Conservation (phyloP, 1,140 invertebrate species). For the Orius laevigatus region DNA sequence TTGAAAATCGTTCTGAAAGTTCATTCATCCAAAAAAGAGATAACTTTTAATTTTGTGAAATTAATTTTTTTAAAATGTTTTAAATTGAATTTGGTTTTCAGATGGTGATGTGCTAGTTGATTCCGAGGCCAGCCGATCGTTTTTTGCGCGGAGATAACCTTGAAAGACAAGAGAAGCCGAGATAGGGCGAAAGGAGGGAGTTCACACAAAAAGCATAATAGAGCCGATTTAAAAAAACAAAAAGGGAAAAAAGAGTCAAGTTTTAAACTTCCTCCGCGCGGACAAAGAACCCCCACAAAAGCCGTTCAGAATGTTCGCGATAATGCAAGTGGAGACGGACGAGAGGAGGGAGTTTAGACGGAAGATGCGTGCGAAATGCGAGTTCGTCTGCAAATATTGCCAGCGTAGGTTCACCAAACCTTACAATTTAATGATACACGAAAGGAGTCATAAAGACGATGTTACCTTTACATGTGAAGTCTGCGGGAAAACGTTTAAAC, state of each 20-base stretch:
- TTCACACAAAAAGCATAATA: neutral
- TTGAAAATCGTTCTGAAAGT: no score
- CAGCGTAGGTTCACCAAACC: slow-evolving; percentile 96
- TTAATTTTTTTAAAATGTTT: no score
- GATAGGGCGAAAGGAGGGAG: neutral
- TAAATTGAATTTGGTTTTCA: neutral
- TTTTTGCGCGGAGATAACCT: slow-evolving; percentile 2
- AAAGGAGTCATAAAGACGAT: slow-evolving; percentile 95
- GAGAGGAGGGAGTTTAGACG: slow-evolving; percentile 80
- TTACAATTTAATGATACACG: slow-evolving; percentile 99
- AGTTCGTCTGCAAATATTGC: slow-evolving; percentile 99
- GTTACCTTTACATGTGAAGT: slow-evolving; percentile 97
- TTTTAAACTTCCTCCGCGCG: neutral
- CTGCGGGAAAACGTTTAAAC: slow-evolving; percentile 94
- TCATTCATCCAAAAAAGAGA: no score
- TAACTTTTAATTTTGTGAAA: no score
- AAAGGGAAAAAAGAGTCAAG: neutral
- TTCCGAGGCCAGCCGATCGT: slow-evolving; percentile 3
- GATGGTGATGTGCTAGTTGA: slow-evolving; percentile 9
- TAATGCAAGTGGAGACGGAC: slow-evolving; percentile 79
- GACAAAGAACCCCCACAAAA: neutral
- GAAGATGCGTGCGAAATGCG: slow-evolving; percentile 85
- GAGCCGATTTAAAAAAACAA: neutral
- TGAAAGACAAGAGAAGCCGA: slow-evolving; percentile 4
- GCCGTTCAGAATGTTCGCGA: slow-evolving; percentile 54